A percentile compares a stretch with the other conserved stretches of the same genome.
Conservation (phyloP, 2,113 vertebrate species). For the Hemiprocne comata region DNA sequence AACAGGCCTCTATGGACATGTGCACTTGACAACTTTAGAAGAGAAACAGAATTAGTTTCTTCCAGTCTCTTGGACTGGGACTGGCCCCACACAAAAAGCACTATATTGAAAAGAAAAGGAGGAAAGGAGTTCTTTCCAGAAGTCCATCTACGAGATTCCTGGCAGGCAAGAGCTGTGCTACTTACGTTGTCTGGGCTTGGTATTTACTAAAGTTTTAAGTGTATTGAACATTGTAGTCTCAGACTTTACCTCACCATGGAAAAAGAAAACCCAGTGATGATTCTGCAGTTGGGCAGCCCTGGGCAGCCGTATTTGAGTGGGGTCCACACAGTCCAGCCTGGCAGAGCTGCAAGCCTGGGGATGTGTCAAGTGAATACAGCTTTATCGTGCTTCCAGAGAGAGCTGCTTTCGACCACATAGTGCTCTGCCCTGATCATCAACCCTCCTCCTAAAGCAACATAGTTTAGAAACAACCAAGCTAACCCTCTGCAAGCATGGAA, state of each 20-base stretch:
- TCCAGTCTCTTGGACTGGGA: not conserved
- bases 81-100: not conserved
- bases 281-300: not conserved
- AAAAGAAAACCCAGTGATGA: not conserved
- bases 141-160: not conserved
- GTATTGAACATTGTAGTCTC: not conserved
- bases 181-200: not conserved
- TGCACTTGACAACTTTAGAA: not conserved
- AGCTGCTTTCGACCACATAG: not conserved
- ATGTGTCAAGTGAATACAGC: not conserved
- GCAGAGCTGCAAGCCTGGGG: not conserved
- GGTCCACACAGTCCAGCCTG: not conserved
- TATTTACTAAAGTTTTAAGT: not conserved
- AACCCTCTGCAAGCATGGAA: not conserved
- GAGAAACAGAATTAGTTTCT: not conserved
- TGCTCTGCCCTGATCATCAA: not conserved
- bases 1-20: not conserved
- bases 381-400: not conserved
- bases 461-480: not conserved
- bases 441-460: not conserved
- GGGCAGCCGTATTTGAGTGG: not conserved
- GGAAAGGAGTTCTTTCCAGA: not conserved
- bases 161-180: not conserved
- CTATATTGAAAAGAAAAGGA: accelerated
- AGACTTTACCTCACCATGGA: not conserved